Conservation (phyloP, 1,140 invertebrate species). For the Zaprionus vittiger region DNA sequence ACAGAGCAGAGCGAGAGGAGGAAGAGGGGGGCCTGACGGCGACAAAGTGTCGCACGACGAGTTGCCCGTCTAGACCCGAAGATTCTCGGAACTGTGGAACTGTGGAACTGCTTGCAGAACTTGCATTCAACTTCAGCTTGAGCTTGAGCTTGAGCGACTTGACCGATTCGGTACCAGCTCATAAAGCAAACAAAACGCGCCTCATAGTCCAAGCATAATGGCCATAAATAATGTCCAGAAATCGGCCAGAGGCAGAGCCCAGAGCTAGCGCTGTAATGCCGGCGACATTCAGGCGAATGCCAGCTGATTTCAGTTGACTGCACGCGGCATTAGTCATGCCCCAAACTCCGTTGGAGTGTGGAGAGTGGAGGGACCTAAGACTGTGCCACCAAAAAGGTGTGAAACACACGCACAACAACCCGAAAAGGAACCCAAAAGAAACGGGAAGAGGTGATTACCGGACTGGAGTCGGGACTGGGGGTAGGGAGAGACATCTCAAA, state of each 20-base stretch:
- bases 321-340: slow-evolving; percentile 67
- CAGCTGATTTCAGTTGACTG: slow-evolving; percentile 43
- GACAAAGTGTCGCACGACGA: slow-evolving; percentile 75
- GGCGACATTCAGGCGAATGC: slow-evolving; percentile 58
- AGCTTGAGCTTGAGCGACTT: slow-evolving; percentile 22
- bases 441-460: slow-evolving; percentile 15
- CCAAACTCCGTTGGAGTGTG: background rate
- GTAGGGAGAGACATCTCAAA: slow-evolving; percentile 15
- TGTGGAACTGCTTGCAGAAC: slow-evolving; percentile 35
- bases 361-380: slow-evolving; percentile 14
- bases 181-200: slow-evolving; percentile 50
- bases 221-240: slow-evolving; percentile 56
- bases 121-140: slow-evolving; percentile 44
- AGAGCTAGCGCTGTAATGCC: slow-evolving; percentile 43
- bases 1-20: background rate
- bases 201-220: slow-evolving; percentile 54
- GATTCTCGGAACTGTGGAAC: slow-evolving; percentile 62
- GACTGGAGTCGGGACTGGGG: background rate
- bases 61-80: slow-evolving; percentile 44
- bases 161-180: slow-evolving; percentile 65
- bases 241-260: slow-evolving; percentile 27
- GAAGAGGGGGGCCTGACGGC: slow-evolving; percentile 36
- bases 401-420: slow-evolving; percentile 53
- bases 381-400: slow-evolving; percentile 57
- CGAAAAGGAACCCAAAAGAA: slow-evolving; percentile 26